These are phyloP conservation scores for Bos indicus DNA, from an alignment of 2,113 vertebrate genomes.

Conservation along the genomic window DNA sequence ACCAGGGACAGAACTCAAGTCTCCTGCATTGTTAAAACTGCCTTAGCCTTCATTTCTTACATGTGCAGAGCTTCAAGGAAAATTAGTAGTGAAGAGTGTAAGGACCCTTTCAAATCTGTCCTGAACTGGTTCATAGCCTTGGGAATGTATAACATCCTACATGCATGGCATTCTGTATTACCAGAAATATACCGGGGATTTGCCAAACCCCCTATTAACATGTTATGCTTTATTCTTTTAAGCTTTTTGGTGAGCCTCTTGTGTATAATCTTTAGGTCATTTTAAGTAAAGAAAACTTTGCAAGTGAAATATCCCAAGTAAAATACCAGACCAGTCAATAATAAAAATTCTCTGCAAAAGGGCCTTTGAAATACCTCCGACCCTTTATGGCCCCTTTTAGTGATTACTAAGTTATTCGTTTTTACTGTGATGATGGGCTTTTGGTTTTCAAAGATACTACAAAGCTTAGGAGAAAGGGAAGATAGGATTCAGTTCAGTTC, in stretches of 20 bases:
- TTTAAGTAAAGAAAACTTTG: background rate
- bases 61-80: background rate
- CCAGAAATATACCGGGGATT: background rate
- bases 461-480: background rate
- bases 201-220: too few species aligned
- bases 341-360: background rate
- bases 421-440: background rate
- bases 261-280: background rate
- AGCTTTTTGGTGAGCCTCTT: background rate
- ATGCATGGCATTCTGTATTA: background rate
- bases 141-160: background rate
- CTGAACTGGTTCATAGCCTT: background rate
- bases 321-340: background rate
- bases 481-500: background rate
- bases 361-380: background rate
- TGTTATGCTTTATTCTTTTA: background rate
- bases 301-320: background rate
- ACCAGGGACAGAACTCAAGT: background rate
- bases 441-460: background rate
- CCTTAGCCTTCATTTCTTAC: background rate
- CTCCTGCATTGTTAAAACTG: background rate
- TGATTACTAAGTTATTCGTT: background rate
- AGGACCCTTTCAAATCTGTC: background rate
- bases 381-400: background rate
- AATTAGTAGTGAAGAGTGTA: background rate